phyloP scores from a whole-genome alignment of 2,113 vertebrate genomes.

The Conger conger region DNA sequence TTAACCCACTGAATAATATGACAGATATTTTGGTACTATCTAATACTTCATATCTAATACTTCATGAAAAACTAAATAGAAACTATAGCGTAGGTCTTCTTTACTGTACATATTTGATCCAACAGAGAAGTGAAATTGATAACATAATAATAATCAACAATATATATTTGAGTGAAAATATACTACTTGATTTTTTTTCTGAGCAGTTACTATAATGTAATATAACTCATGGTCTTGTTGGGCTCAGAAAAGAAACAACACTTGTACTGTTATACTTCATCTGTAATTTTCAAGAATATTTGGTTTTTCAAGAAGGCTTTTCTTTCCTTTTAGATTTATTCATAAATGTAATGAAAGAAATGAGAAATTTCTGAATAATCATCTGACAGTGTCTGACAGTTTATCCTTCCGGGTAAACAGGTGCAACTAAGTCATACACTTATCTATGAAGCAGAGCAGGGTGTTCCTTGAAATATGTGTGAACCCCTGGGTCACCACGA shows the following conservation, averaged over 20 bases:
- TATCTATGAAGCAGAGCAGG: neutral
- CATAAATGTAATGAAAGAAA: no score
- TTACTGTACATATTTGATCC: neutral
- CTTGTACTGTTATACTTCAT: neutral
- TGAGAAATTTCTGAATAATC: no score
- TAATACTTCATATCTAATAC: no score
- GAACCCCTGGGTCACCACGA: neutral
- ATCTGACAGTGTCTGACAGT: neutral
- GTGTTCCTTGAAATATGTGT: neutral
- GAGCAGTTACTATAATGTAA: neutral
- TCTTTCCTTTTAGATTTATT: no score
- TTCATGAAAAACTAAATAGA: neutral
- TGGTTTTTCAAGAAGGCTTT: neutral
- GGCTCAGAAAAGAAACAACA: neutral
- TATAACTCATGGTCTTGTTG: neutral
- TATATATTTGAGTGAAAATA: neutral
- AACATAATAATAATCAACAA: no score
- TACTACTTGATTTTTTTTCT: neutral
- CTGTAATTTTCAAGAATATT: neutral
- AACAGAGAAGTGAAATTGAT: neutral
- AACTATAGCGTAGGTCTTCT: neutral
- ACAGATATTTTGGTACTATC: neutral
- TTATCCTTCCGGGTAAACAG: neutral
- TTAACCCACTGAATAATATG: neutral
- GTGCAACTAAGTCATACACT: neutral